Evolutionary conservation across 2,888 invertebrate genomes (phyloP).

Genomic region (Aromia moschata): DNA sequence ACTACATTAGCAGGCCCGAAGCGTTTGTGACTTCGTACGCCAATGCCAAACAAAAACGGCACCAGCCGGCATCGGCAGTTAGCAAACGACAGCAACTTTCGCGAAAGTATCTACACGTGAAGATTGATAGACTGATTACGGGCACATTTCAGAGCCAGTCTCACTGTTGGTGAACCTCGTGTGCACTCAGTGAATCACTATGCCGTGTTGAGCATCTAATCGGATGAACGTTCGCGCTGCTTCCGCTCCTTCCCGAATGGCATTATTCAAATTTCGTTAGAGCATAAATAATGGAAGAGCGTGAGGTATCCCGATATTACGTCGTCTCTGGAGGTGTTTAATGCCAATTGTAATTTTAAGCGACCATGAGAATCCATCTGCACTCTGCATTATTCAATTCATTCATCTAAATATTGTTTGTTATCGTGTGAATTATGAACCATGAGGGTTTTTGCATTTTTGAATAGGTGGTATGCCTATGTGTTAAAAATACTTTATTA

Average conservation of each 20-base stretch:
- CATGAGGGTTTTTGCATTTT: no score
- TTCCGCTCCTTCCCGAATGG: constrained; percentile 5
- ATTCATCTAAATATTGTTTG: neutral
- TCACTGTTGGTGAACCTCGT: constrained; percentile 10
- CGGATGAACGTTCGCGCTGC: constrained; percentile 14
- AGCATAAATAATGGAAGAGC: constrained; percentile 23
- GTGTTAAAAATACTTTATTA: no score
- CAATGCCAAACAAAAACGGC: no score
- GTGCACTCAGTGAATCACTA: constrained; percentile 7
- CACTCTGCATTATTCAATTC: neutral
- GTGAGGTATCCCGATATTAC: constrained; percentile 14
- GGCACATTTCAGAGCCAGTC: constrained; percentile 12
- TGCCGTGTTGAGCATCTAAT: constrained; percentile 22
- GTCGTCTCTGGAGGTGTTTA: constrained; percentile 15
- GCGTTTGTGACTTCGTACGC: no score
- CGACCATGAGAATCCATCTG: neutral
- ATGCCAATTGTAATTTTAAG: constrained; percentile 15
- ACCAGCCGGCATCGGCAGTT: no score
- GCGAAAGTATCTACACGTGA: neutral
- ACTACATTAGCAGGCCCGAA: no score
- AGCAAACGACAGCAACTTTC: no score
- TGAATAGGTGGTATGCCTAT: no score
- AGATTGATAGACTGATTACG: constrained; percentile 13
- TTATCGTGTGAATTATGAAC: no score
- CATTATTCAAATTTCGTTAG: constrained; percentile 26